Evolutionary conservation across 2,888 invertebrate genomes (phyloP), one percentile per base, ranked within the genome.

Genomic region (Cephus runcator): DNA sequence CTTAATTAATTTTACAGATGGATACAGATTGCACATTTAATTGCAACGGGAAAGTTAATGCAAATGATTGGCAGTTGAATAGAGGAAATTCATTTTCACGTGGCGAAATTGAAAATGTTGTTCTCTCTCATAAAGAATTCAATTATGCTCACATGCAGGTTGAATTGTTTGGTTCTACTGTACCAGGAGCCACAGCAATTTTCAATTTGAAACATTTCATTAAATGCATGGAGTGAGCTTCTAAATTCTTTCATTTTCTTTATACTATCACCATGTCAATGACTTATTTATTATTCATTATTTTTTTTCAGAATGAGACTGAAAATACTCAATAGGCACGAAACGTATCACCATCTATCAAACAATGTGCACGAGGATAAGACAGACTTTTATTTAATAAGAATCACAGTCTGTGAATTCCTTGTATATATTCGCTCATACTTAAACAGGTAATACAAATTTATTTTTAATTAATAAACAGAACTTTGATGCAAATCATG

Each of bases 21-120:
- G 82, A 86, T 80, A 75, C 82, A 12, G 77, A 80, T 69, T 81
- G 78, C 35, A 87, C 82, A 11, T 90, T 88, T 68, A 83, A 87
- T 81, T 90, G 90, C 76, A 85, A 79, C 75, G 90, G 90, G 75
- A 90, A 88, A 82, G 89, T 90, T 12, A 90, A 90, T 78, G 77
- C 80, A 1, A 86, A 89, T 35, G 90, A 90, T 81, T 89, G 88
- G 88, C 82, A 87, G 79, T 78, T 90, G 34, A 85, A 81, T 76
- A 83, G 73, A 73, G 77, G 75, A 1, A 85, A 87, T 77, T 81
- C 87, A 30, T 78, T 88, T 34, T 69, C 81, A 30, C 78, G 78
- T 35, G 84, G 82, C 15, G 89, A 89, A 79, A 76, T 90, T 12
- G 86, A 89, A 12, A 87, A 85, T 76, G 75, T 88, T 30, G 76